Conservation (phyloP, 1,140 invertebrate genomes). For the Leptinotarsa lineolata region DNA sequence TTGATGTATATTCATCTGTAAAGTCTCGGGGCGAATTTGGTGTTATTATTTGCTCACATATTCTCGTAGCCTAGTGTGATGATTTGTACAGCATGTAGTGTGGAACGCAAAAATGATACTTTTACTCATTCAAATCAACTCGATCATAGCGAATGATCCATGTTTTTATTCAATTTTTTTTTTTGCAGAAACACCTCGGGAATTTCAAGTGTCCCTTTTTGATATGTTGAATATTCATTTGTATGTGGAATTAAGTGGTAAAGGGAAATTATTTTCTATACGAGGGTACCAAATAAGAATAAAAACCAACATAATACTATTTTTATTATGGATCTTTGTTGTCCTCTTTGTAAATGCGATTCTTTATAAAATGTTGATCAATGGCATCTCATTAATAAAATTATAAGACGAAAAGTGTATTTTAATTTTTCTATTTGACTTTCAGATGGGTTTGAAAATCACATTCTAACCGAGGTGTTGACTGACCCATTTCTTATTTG, state of each 20-base stretch:
- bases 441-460: too few relatives aligned
- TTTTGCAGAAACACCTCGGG: not conserved
- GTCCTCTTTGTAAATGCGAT: constrained; percentile 22
- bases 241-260: not conserved
- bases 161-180: not conserved
- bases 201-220: not conserved
- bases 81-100: constrained; percentile 2
- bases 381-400: constrained; percentile 16
- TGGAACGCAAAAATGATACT: not conserved
- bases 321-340: constrained; percentile 22
- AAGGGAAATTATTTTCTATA: constrained; percentile 1
- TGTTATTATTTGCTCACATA: constrained; percentile 3
- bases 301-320: constrained; percentile 5
- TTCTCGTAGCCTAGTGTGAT: not conserved
- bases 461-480: too few relatives aligned
- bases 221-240: constrained; percentile 24
- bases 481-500: too few relatives aligned
- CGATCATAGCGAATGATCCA: too few relatives aligned
- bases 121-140: not conserved
- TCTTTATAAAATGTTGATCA: constrained; percentile 21
- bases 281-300: constrained; percentile 12
- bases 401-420: not conserved
- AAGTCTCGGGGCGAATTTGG: not conserved
- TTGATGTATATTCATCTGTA: not conserved
- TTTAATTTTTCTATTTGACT: not conserved